A percentile compares a stretch with the other conserved stretches of the same genome.
phyloP scores from a whole-genome alignment of 2,113 vertebrate species.

The Oxyura jamaicensis region DNA sequence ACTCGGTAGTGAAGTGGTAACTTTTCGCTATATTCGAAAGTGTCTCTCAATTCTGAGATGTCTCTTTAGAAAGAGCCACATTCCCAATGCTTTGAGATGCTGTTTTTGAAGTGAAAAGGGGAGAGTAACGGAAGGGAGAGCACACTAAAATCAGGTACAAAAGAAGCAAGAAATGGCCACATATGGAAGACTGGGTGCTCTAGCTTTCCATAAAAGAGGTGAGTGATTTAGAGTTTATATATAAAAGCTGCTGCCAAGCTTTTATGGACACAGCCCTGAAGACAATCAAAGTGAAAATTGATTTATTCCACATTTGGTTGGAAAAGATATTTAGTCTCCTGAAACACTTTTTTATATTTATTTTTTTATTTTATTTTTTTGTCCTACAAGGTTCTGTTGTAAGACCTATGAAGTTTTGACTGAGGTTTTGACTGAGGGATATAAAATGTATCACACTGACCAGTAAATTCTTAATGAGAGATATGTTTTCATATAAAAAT shows the following conservation, averaged over 20 bases:
- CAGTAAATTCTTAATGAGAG: background rate
- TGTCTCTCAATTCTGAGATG: constrained; percentile 36
- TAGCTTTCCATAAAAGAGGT: background rate
- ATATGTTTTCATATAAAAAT: background rate
- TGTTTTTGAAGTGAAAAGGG: constrained; percentile 7
- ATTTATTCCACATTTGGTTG: background rate
- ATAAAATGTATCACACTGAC: background rate
- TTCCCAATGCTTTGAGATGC: constrained; percentile 4
- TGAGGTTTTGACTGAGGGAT: background rate
- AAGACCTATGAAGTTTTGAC: background rate
- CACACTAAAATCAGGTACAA: background rate
- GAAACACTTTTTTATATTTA: background rate
- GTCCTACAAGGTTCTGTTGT: background rate
- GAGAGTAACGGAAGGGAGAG: background rate
- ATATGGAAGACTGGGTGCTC: background rate
- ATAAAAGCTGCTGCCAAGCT: background rate
- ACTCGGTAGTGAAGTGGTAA: constrained; percentile 35
- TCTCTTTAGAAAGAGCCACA: constrained; percentile 12
- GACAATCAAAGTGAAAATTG: background rate
- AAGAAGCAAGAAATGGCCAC: background rate
- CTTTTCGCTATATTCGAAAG: constrained; percentile 30
- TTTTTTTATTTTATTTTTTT: background rate
- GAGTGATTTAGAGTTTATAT: background rate
- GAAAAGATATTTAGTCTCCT: background rate
- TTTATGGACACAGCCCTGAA: background rate